Conservation (phyloP, 2,113 vertebrate species). For the Nansenia antarctica region DNA sequence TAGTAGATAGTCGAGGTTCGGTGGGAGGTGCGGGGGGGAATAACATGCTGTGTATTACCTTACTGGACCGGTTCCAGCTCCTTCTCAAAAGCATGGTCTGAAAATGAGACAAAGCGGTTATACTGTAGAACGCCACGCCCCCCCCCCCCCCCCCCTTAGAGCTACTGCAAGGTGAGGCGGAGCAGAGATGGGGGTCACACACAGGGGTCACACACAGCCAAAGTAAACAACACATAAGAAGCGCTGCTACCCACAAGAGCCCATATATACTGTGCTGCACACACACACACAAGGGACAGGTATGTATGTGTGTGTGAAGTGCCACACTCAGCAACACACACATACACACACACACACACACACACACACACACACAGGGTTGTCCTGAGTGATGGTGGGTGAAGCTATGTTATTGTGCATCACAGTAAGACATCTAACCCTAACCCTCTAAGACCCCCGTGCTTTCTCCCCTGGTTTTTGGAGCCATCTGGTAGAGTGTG, state of each 20-base stretch:
- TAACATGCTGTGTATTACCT: constrained; percentile 93
- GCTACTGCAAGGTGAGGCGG: constrained; percentile 32
- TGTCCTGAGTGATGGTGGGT: background rate
- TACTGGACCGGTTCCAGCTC: constrained; percentile 99
- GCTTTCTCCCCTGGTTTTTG: background rate
- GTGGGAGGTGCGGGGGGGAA: background rate
- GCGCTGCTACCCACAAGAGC: constrained; percentile 17
- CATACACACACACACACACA: background rate
- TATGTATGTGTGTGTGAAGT: background rate
- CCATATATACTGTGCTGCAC: constrained; percentile 18
- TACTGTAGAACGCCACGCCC: constrained; percentile 35
- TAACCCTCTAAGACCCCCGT: background rate
- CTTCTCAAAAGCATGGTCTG: constrained; percentile 99
- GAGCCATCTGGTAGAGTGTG: background rate
- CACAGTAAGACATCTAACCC: background rate
- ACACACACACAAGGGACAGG: constrained; percentile 5
- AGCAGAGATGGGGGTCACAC: constrained; percentile 34
- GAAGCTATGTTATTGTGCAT: too few species aligned
- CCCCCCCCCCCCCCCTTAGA: constrained; percentile 32
- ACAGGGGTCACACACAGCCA: constrained; percentile 29
- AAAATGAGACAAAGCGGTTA: constrained; percentile 95
- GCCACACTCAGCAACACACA: background rate
- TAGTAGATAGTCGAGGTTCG: background rate
- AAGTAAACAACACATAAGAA: constrained; percentile 31
- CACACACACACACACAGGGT: background rate